Base-by-base conservation (phyloP, 2,797 vertebrate genomes). In the Chaetophractus vellerosus region DNA sequence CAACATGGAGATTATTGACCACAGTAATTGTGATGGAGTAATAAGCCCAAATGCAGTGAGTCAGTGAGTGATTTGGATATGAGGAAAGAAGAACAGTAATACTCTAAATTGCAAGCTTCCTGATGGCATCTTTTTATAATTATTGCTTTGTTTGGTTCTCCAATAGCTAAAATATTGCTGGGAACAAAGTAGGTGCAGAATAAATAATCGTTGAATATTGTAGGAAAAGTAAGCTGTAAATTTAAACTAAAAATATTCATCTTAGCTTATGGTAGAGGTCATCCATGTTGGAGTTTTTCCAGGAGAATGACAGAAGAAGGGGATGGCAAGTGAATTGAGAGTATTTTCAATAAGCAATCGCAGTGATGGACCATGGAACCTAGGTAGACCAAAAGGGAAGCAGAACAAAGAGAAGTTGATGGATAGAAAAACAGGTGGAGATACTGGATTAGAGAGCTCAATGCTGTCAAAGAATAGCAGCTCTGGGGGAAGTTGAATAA, bases 211-310 rank as follows among this genome's bases (percentile, higher is more conserved):
- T 55, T 93, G 28, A 79, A 55, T 36, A 2, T n/a, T 45, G 48
- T 26, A 79, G 21, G n/a, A 66, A 38, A 63, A 41, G 16, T 38
- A 41, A 69, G 6, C 80, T 80, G 41, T 57, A 38, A 64, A 68
- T 80, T 33, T 79, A 78, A 88, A 33, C 14, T 84, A 55, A 74
- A 91, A 87, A 45, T 45, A n/a, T n/a, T 90, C 64, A 18, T 85
- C 26, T 48, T 10, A 74, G 1, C 2, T 28, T 5, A 48, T 48
- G 16, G 26, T n/a, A 89, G 38, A 82, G 12, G 66, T 72, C 4
- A 4, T 19, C 10, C 69, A 38, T 66, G 1, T 31, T 66, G 52
- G 12, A 63, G 12, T 81, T 71, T 64, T 38, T 15, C 79, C 36
- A 23, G 21, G 41, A 61, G 15, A 61, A 68, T 59, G 76, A 76